Base-by-base conservation (phyloP, 2,797 vertebrate genomes). In the Sebastes cheni region DNA sequence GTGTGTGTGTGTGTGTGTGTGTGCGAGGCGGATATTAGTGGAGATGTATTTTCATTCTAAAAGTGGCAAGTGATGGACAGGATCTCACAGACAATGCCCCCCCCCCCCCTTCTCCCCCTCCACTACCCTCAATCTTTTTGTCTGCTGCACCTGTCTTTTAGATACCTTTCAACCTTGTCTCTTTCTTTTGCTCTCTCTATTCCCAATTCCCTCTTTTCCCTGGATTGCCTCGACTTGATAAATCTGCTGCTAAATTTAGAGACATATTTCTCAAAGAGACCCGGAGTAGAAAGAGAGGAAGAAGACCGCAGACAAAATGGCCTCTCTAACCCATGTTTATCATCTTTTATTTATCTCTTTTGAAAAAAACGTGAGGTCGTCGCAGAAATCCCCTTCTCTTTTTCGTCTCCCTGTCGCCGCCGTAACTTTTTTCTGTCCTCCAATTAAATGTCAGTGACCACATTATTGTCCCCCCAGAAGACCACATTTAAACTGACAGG, bases 161-260 rank as follows among this genome's bases (percentile, higher is more conserved):
- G 91, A 93, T 93, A 92, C 90, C 90, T 92, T 93, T 91, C 92
- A 93, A 91, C 91, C 92, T 90, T 90, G 87, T 87, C 91, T 93
- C 86, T 88, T 87, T 90, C 89, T 89, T 92, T 90, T 88, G 87
- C 90, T 80, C 90, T 84, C 88, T 87, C 93, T 85, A 91, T 93
- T 93, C 90, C 91, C 86, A 85, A 86, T 90, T 88, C 84, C 68
- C 82, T 81, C 82, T 82, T 80, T 92, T 85, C 87, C 82, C 80
- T 76, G 86, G 88, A 94, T 96, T 94, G 94, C 92, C 91, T 87
- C 88, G 90, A 94, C 94, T 94, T 95, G 96, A 96, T 97, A 97
- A 97, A 97, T 96, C 95, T 93, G 95, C 91, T 93, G 93, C 97
- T 97, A 97, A 97, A 97, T 96, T 97, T 96, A 97, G 97, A 95